Conservation (phyloP, 2,888 invertebrate species). For the Sinopyrophorus schimmeli region DNA sequence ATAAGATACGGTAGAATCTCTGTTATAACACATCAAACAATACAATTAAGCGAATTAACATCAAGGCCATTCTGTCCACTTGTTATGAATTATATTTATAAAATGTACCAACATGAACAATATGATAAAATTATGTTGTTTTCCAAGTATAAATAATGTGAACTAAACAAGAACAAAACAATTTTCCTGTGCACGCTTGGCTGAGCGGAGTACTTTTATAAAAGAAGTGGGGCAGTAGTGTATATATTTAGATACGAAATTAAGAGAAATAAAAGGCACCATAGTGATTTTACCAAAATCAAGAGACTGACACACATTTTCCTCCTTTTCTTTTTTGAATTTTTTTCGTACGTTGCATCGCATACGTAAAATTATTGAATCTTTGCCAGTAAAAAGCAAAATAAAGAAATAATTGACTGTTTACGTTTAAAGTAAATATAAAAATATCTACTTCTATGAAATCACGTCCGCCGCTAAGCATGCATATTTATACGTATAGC, state of each 20-base stretch:
- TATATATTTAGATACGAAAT: slow-evolving; percentile 11
- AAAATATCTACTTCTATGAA: slow-evolving; percentile 14
- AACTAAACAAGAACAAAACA: slow-evolving; percentile 9
- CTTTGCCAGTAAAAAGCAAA: slow-evolving; percentile 3
- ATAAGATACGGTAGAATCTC: too few species aligned
- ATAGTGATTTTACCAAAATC: slow-evolving; percentile 1
- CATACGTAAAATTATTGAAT: slow-evolving; percentile 12
- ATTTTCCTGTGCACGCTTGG: slow-evolving; percentile 18
- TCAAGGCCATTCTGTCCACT: slow-evolving; percentile 3
- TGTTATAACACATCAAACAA: too few species aligned
- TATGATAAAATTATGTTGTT: slow-evolving; percentile 12
- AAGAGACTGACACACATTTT: too few species aligned
- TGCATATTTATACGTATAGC: too few species aligned
- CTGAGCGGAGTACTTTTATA: slow-evolving; percentile 17
- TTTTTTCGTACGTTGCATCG: slow-evolving; percentile 6
- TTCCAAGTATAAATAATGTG: slow-evolving; percentile 15
- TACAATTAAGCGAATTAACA: too few species aligned
- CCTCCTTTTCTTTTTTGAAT: slow-evolving; percentile 9
- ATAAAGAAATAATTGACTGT: slow-evolving; percentile 3
- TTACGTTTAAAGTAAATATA: slow-evolving; percentile 11
- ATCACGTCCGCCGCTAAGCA: slow-evolving; percentile 7
- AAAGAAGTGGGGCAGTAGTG: slow-evolving; percentile 23
- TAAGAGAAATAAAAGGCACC: not conserved
- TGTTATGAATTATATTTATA: slow-evolving; percentile 7
- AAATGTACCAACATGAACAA: slow-evolving; percentile 4